Evolutionary conservation across 2,113 vertebrate species (phyloP), one percentile per base, ranked within the genome.

Genomic region (Emydura subglobosa): DNA sequence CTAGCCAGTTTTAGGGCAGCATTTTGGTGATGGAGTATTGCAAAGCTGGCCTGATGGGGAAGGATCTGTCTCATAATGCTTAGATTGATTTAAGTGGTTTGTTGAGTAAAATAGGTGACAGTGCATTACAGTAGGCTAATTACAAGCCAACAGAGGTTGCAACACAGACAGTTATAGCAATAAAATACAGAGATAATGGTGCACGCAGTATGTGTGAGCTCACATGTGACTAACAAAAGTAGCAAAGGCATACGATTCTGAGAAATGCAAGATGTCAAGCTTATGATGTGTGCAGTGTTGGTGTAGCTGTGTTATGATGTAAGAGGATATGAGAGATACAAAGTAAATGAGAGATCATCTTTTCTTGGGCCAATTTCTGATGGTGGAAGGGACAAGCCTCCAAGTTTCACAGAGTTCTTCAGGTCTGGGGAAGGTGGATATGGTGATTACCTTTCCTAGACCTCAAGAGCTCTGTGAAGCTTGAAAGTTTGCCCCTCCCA

Each of bases 141-240:
- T 86, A 50, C 91, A 93, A 81, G 34, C 34, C 42, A 83, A 16
- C 2, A 5, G 79, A 42, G 82, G 10, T 8, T 51, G 68, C n/a
- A 72, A 82, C 34, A 81, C 55, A 78, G 44, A 76, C 39, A 7
- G 61, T 83, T 61, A 25, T 1, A 1, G 19, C 83, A 87, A 54
- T 0, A 0, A 21, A 13, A 7, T 16, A 42, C 50, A 0, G 0
- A 25, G 82, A 65, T 21, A 19, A 57, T 5, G 65, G 4, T 10
- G 21, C 19, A 53, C 34, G 5, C 11, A 25, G 10, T 49, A 34
- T 1, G 0, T 57, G 10, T 2, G 6, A 17, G 6, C 87, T 83
- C 44, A 82, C 4, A 7, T 6, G 90, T 0, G 0, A 47, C 6
- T 5, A 42, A 19, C 12, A 4, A 19, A 44, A 53, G 51, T 89